Evolutionary conservation across 1,140 invertebrate species (phyloP).

Genomic region (Scaptodrosophila lebanonensis): DNA sequence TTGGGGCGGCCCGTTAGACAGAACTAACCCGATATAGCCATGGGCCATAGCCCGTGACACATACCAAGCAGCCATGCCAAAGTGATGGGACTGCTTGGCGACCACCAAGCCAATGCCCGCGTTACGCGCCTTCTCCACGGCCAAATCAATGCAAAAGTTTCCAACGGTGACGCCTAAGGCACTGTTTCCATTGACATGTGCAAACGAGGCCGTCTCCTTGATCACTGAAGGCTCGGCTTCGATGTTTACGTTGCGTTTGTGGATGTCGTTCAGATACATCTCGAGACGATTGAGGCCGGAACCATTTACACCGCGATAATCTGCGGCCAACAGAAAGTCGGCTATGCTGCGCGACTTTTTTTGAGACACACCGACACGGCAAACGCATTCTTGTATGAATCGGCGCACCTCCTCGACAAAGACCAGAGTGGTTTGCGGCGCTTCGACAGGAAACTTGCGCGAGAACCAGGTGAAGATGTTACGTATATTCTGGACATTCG

Average conservation of each 20-base stretch:
- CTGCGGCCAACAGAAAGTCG: slow-evolving; percentile 87
- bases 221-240: slow-evolving; percentile 81
- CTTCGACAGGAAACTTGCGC: not conserved
- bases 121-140: slow-evolving; percentile 88
- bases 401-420: slow-evolving; percentile 80
- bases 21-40: slow-evolving; percentile 89
- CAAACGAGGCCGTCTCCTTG: slow-evolving; percentile 85
- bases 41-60: slow-evolving; percentile 84
- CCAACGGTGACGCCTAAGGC: slow-evolving; percentile 81
- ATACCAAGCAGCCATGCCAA: slow-evolving; percentile 90
- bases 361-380: slow-evolving; percentile 81
- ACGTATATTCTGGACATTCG: slow-evolving; percentile 82
- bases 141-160: slow-evolving; percentile 91
- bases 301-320: slow-evolving; percentile 91
- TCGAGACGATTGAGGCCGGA: slow-evolving; percentile 92
- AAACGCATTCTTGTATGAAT: slow-evolving; percentile 86
- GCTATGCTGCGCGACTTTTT: slow-evolving; percentile 83
- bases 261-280: slow-evolving; percentile 82
- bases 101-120: slow-evolving; percentile 90
- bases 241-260: slow-evolving; percentile 76
- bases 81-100: slow-evolving; percentile 80
- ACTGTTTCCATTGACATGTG: slow-evolving; percentile 89
- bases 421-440: slow-evolving; percentile 72
- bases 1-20: slow-evolving; percentile 94
- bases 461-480: too few relatives aligned